Conservation (phyloP, 2,797 vertebrate species). For the Enteromius treurensis region DNA sequence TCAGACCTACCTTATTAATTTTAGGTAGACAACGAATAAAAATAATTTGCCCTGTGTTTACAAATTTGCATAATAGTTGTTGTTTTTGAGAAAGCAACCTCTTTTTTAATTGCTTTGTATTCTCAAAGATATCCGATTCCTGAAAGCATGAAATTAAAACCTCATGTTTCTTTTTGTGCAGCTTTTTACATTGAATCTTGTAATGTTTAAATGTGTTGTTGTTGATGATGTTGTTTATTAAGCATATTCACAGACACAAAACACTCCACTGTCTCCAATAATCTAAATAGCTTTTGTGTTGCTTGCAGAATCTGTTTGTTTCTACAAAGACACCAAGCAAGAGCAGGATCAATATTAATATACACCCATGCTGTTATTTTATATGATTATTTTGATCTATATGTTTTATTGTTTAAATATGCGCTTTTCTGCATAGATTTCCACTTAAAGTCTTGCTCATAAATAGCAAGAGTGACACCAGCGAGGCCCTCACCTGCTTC, state of each 20-base stretch:
- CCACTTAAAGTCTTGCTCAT: slow-evolving; percentile 24
- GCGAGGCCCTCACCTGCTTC: slow-evolving; percentile 37
- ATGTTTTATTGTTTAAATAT: slow-evolving; percentile 33
- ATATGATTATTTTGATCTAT: background rate
- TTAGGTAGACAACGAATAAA: background rate
- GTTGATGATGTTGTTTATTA: background rate
- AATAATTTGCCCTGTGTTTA: background rate
- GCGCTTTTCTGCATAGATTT: slow-evolving; percentile 26
- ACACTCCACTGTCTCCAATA: background rate
- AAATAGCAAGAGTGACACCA: slow-evolving; percentile 40
- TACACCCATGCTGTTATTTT: background rate
- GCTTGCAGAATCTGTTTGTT: slow-evolving; percentile 1
- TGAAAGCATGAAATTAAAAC: background rate
- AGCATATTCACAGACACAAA: background rate
- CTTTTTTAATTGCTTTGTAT: background rate
- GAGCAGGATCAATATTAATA: slow-evolving; percentile 19
- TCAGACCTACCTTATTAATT: background rate
- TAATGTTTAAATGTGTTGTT: background rate
- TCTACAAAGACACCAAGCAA: background rate
- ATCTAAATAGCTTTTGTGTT: background rate
- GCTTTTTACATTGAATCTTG: background rate
- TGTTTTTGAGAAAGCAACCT: background rate
- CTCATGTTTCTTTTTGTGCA: background rate
- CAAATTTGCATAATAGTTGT: background rate
- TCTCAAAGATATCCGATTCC: background rate